Conservation (phyloP, 2,113 vertebrate genomes). For the Pollimyrus isidori region DNA sequence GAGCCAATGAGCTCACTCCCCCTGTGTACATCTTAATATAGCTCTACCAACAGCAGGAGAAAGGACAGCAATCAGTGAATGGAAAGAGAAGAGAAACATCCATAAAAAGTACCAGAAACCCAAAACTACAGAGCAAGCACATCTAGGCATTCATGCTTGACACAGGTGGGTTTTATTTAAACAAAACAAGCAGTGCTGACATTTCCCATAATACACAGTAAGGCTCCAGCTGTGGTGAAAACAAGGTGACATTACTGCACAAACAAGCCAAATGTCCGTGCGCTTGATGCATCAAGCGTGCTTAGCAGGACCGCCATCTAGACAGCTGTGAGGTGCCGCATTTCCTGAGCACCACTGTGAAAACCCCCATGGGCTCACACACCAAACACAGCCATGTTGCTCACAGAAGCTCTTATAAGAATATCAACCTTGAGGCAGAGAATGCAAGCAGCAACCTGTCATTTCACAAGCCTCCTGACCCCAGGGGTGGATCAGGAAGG, state of each 20-base stretch:
- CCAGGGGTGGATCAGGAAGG: background rate
- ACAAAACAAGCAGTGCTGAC: constrained; percentile 3
- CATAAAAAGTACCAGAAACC: background rate
- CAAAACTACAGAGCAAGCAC: background rate
- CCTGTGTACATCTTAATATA: constrained; percentile 95
- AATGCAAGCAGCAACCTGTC: background rate
- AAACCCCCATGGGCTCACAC: background rate
- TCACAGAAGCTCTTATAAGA: background rate
- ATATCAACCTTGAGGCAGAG: background rate
- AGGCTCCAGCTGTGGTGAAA: background rate
- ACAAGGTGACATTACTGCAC: background rate
- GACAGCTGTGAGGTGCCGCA: background rate
- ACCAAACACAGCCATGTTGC: background rate
- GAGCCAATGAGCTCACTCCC: constrained; percentile 90
- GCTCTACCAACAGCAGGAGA: constrained; percentile 63
- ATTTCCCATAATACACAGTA: background rate
- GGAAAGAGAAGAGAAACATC: constrained; percentile 9
- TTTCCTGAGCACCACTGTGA: background rate
- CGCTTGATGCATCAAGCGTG: background rate
- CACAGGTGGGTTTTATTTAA: background rate
- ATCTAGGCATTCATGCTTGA: background rate
- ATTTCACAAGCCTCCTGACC: background rate
- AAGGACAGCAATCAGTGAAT: constrained; percentile 16
- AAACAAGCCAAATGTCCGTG: background rate
- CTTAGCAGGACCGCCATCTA: background rate